Conservation (phyloP, 1,140 invertebrate species). For the Drosophila kohkoa region DNA sequence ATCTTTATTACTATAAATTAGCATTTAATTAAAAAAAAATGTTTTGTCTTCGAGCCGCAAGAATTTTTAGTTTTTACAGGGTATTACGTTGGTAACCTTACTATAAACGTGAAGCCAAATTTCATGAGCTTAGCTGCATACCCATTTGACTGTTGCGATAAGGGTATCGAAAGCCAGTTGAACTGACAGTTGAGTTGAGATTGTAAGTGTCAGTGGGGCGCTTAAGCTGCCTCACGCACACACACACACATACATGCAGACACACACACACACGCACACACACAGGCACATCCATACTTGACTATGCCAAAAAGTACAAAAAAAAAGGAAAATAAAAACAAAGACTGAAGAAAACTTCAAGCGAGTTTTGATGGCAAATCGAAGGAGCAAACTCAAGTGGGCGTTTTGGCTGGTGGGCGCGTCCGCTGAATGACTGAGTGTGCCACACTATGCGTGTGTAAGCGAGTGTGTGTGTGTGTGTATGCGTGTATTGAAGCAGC, state of each 20-base stretch:
- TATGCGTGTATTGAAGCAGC: conserved; percentile 48
- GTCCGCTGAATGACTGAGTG: conserved; percentile 26
- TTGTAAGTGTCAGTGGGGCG: conserved; percentile 6
- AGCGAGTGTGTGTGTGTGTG: conserved; percentile 26
- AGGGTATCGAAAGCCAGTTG: conserved; percentile 23
- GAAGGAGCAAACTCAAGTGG: conserved; percentile 57
- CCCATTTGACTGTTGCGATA: neutral
- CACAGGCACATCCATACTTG: neutral
- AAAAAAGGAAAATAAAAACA: conserved; percentile 50
- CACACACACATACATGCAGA: conserved; percentile 2
- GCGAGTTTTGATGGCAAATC: conserved; percentile 73
- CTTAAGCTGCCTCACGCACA: conserved; percentile 18
- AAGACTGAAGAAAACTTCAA: conserved; percentile 46
- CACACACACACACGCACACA: conserved; percentile 5
- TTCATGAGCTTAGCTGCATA: neutral
- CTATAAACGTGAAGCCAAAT: neutral
- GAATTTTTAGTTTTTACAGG: too few species aligned
- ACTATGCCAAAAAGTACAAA: conserved; percentile 22
- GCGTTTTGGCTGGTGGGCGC: conserved; percentile 32
- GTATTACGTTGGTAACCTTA: too few species aligned
- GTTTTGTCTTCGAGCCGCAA: too few species aligned
- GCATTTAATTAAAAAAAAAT: too few species aligned
- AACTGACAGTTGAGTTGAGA: conserved; percentile 9
- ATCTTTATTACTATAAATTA: too few species aligned
- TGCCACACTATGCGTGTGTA: conserved; percentile 25